Evolutionary conservation across 2,888 invertebrate species (phyloP).

Genomic region (Chymomyza fuscimana): DNA sequence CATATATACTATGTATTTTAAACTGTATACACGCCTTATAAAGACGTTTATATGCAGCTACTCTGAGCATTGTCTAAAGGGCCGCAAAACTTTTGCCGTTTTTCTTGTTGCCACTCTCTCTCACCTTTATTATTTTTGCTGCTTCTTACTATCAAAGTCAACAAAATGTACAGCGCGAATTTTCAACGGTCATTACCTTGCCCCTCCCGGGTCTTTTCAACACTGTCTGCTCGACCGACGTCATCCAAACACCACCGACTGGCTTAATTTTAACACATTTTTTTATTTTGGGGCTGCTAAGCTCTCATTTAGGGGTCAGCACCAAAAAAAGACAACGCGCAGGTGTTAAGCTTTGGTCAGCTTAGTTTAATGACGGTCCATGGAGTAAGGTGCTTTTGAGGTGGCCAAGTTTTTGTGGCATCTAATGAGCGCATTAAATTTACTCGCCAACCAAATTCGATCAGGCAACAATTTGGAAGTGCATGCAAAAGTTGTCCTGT

Average conservation of each 20-base stretch:
- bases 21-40: constrained; percentile 28
- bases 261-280: background rate
- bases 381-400: background rate
- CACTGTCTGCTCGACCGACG: background rate
- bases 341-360: constrained; percentile 1
- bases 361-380: background rate
- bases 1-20: background rate
- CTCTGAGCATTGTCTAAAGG: background rate
- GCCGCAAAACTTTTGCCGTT: background rate
- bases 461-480: background rate
- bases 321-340: background rate
- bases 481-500: background rate
- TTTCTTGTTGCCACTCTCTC: background rate
- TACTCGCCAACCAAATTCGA: background rate
- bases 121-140: too few species aligned
- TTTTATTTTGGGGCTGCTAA: background rate
- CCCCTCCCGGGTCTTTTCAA: background rate
- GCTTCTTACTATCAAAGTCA: background rate
- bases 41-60: background rate
- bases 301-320: background rate
- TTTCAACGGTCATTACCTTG: background rate
- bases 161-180: constrained; percentile 1
- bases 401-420: background rate
- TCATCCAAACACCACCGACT: background rate
- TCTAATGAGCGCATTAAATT: background rate